phyloP scores from a whole-genome alignment of 2,797 vertebrate species.

The Leptoclinus maculatus region DNA sequence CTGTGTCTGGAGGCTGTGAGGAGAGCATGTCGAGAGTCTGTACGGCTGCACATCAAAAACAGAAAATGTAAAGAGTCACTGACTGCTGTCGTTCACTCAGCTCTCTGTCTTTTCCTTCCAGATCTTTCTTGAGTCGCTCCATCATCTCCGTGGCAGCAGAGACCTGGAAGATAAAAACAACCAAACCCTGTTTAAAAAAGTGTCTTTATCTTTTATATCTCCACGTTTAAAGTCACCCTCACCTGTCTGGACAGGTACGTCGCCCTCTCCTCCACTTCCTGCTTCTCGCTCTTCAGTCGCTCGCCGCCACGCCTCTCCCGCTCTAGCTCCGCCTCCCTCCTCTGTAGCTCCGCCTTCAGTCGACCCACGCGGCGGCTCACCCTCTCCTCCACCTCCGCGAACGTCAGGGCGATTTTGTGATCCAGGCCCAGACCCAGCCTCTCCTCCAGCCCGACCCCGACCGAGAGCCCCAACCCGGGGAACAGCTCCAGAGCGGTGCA shows the following conservation, averaged over 20 bases:
- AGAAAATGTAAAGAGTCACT: slow-evolving; percentile 8
- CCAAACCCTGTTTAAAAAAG: too few relatives aligned
- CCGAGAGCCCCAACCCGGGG: neutral
- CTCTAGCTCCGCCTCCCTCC: slow-evolving; percentile 82
- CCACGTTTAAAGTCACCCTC: neutral
- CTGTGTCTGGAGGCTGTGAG: too few relatives aligned
- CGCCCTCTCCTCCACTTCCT: slow-evolving; percentile 66
- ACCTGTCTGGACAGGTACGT: slow-evolving; percentile 69
- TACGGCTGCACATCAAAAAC: too few relatives aligned
- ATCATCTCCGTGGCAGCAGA: slow-evolving; percentile 69
- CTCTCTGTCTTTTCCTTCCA: slow-evolving; percentile 65
- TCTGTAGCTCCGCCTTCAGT: slow-evolving; percentile 80
- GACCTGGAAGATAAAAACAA: slow-evolving; percentile 20
- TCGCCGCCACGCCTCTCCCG: slow-evolving; percentile 35
- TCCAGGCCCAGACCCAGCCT: slow-evolving; percentile 80
- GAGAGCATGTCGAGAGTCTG: too few relatives aligned
- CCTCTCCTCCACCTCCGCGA: slow-evolving; percentile 85
- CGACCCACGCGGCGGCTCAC: slow-evolving; percentile 83
- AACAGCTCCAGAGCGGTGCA: slow-evolving; percentile 41
- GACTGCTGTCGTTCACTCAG: slow-evolving; percentile 67
- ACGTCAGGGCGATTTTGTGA: slow-evolving; percentile 77
- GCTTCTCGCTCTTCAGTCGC: slow-evolving; percentile 60
- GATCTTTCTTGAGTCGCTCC: slow-evolving; percentile 54
- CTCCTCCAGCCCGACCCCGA: slow-evolving; percentile 68
- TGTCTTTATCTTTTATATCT: neutral